phyloP scores from a whole-genome alignment of 2,113 vertebrate genomes.

The Ceyx melanurus region DNA sequence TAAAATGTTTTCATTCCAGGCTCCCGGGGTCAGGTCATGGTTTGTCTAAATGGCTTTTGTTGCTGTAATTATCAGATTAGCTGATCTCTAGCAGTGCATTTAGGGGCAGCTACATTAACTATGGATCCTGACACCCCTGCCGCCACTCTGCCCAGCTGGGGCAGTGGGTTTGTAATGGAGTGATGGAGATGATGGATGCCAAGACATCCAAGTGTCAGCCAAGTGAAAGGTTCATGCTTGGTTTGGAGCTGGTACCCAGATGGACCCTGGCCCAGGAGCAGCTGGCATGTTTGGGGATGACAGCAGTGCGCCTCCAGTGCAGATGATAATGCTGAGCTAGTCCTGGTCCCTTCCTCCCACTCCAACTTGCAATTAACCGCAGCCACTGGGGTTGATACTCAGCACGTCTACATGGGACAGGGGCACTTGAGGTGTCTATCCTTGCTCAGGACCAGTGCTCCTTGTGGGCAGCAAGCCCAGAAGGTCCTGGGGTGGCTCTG shows the following conservation, averaged over 20 bases:
- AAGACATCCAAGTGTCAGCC: neutral
- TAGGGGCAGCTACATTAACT: conserved; percentile 56
- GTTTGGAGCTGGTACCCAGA: neutral
- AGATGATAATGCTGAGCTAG: neutral
- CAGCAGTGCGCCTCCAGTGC: neutral
- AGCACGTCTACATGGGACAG: rapidly evolving
- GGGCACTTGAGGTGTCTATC: neutral
- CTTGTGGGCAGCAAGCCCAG: neutral
- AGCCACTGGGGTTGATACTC: neutral
- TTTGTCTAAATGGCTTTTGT: conserved; percentile 76
- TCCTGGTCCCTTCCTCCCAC: neutral
- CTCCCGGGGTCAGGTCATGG: conserved; percentile 70
- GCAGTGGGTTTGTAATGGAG: neutral
- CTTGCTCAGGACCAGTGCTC: neutral
- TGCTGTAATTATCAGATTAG: conserved; percentile 76
- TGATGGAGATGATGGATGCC: neutral
- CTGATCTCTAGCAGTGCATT: conserved; percentile 62
- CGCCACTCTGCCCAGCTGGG: neutral
- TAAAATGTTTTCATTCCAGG: conserved; percentile 77
- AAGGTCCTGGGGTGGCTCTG: rapidly evolving
- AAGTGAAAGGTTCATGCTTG: neutral
- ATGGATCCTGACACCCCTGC: neutral
- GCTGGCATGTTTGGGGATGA: neutral
- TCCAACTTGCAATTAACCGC: neutral
- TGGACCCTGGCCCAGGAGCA: neutral